Evolutionary conservation across 2,113 vertebrate genomes (phyloP).

Genomic region (Brachyhypopomus occidentalis): DNA sequence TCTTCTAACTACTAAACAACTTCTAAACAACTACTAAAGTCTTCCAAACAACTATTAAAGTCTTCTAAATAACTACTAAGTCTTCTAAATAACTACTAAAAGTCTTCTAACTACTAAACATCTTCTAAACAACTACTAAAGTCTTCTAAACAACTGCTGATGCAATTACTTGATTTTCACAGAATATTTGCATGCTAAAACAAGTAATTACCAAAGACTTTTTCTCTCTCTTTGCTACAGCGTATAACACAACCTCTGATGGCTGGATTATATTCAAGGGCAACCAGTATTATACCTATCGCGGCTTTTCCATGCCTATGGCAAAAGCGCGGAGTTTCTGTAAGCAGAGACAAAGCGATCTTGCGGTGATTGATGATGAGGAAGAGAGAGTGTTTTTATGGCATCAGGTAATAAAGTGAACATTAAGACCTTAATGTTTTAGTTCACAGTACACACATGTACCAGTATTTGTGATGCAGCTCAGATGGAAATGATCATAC

Average conservation of each 20-base stretch:
- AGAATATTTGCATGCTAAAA: neutral
- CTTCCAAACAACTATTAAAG: too few species aligned
- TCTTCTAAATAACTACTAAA: neutral
- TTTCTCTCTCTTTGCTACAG: conserved; percentile 64
- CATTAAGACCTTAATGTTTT: neutral
- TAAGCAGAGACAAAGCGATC: conserved; percentile 80
- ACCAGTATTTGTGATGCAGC: neutral
- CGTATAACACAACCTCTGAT: conserved; percentile 77
- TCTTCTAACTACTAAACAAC: neutral
- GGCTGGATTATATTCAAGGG: conserved; percentile 83
- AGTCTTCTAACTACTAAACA: too few species aligned
- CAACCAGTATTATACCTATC: conserved; percentile 83
- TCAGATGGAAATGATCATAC: neutral
- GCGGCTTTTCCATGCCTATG: conserved; percentile 65
- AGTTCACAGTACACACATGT: neutral
- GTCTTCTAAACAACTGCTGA: too few species aligned
- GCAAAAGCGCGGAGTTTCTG: conserved; percentile 83
- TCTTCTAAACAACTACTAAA: too few species aligned
- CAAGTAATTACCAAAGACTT: neutral
- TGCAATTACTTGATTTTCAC: neutral
- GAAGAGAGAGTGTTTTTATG: conserved; percentile 86
- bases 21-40: neutral
- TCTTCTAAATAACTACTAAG: too few species aligned
- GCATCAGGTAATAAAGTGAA: conserved; percentile 78
- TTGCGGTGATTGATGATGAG: conserved; percentile 78